Percentiles rank a stretch among this genome's conserved stretches.
These are phyloP conservation scores for Pseudochirops corinnae DNA, from an alignment of 2,797 vertebrate genomes.

Conservation along the genomic window DNA sequence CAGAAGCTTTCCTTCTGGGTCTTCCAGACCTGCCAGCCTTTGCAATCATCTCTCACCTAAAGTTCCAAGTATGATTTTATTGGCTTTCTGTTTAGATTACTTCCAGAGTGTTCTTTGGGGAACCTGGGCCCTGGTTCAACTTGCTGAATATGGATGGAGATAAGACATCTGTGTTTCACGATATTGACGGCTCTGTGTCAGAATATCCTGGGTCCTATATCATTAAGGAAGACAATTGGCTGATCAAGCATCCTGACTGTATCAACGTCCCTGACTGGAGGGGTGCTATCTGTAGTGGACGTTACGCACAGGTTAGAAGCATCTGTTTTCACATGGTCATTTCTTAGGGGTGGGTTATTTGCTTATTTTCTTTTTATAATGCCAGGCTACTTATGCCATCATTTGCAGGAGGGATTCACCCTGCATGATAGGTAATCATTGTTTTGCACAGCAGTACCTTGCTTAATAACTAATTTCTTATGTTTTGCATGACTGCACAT, in stretches of 20 bases:
- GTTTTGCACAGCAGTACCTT: neutral
- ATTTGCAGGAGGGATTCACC: fast-evolving
- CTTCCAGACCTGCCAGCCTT: neutral
- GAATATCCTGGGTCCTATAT: conserved; percentile 96
- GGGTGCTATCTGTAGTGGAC: conserved; percentile 95
- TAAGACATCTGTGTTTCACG: conserved; percentile 96
- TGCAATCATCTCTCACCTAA: conserved; percentile 1
- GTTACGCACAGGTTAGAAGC: conserved; percentile 91
- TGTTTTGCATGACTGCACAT: neutral
- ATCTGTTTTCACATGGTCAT: neutral
- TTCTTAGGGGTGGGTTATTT: neutral
- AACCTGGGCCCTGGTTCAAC: conserved; percentile 97
- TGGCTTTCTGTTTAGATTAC: conserved; percentile 89
- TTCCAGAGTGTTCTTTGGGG: conserved; percentile 97
- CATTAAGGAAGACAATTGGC: conserved; percentile 97
- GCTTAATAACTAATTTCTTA: neutral
- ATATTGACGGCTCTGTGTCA: conserved; percentile 94
- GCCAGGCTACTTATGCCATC: neutral
- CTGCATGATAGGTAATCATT: neutral
- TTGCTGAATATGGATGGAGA: conserved; percentile 97
- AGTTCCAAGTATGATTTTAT: neutral
- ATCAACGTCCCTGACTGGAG: conserved; percentile 96
- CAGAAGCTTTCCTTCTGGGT: conserved; percentile 53
- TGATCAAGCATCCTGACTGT: conserved; percentile 95
- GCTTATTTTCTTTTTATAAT: neutral